Evolutionary conservation across 1,140 invertebrate species (phyloP), one percentile per base, ranked within the genome.

Genomic region (Saxidomus purpurata): DNA sequence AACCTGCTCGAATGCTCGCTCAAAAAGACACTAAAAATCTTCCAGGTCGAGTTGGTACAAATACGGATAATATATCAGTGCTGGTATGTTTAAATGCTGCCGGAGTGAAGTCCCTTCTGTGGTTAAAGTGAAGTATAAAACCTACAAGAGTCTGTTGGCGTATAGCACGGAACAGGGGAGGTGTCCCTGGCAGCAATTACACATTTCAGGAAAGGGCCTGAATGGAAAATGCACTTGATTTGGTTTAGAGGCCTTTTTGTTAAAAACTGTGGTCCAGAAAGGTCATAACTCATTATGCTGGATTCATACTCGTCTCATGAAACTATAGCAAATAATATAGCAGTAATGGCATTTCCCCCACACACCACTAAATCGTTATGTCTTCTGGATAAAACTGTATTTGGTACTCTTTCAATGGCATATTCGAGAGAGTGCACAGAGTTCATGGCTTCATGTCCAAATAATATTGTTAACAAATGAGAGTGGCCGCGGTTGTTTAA

Each of bases 231-330:
- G 38, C 61, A 25, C 31, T 93, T 0, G 2, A 52, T 82, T 13
- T 92, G 91, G 92, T 92, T 93, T 36, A 49, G 55, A 25, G 76
- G 89, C 28, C 90, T 84, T n/a, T 93, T 91, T 69, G 52, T 93
- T 1, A 89, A 90, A 55, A 40, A 90, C 63, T 92, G 89, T 86
- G 88, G 92, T 22, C 74, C 79, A 22, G 89, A 91, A n/a, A 67
- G 90, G 25, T 84, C 88, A 13, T 87, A 90, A 38, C 38, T 91
- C 0, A 74, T 90, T 0, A 47, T 91, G 55, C 40, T 92, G 15
- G 91, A 92, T 55, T 36, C 59, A 4, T 90, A 92, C 47, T 25
- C 40, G 15, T 87, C 83, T 3, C 91, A 92, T 83, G 90, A 91
- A 61, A 71, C 67, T 28, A 40, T 1, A 1, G 36, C 74, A 59